phyloP scores from a whole-genome alignment of 1,140 invertebrate species.

The Ruditapes philippinarum region DNA sequence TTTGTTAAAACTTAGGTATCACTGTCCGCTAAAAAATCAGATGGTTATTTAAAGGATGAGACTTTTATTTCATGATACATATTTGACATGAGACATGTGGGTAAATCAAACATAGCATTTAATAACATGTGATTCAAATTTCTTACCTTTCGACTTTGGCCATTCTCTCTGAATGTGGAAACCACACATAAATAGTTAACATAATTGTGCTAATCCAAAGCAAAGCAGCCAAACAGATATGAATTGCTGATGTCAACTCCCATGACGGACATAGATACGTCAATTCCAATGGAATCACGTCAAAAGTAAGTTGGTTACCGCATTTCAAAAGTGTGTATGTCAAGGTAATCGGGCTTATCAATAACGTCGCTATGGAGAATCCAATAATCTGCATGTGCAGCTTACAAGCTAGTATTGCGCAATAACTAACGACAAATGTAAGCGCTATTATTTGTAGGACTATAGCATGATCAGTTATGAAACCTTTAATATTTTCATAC shows the following conservation, averaged over 20 bases:
- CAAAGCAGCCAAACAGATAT: conserved; percentile 84
- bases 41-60: too few species aligned
- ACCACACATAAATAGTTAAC: conserved; percentile 70
- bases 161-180: conserved; percentile 70
- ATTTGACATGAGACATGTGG: too few species aligned
- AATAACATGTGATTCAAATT: too few species aligned
- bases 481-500: not conserved
- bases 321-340: not conserved
- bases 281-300: not conserved
- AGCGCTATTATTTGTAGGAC: conserved; percentile 48
- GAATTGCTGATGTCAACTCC: not conserved
- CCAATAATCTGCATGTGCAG: conserved; percentile 71
- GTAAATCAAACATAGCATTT: too few species aligned
- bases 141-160: conserved; percentile 71
- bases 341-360: conserved; percentile 58
- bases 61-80: too few species aligned
- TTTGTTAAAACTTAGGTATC: too few species aligned
- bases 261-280: not conserved
- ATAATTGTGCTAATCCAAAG: conserved; percentile 94
- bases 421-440: conserved; percentile 47
- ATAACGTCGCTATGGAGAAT: conserved; percentile 71
- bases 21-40: too few species aligned
- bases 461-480: conserved; percentile 5
- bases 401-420: conserved; percentile 72
- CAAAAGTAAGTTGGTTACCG: not conserved